Evolutionary conservation across 2,113 vertebrate genomes (phyloP).

Genomic region (Pteruthius melanotis): DNA sequence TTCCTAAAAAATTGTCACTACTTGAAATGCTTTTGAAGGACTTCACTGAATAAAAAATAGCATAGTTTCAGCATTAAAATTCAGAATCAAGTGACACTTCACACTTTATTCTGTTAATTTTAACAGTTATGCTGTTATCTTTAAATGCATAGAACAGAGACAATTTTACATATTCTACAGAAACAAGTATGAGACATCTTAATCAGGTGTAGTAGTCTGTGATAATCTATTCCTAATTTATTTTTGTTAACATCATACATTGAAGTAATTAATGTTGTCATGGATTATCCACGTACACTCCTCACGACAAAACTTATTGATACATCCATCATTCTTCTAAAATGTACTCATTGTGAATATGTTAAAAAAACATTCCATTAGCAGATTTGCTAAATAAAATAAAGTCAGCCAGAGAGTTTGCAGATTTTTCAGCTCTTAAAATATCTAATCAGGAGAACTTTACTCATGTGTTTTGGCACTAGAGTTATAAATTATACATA

Average conservation of each 20-base stretch:
- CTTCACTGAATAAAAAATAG: conserved; percentile 43
- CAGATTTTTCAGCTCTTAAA: conserved; percentile 43
- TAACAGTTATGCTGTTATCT: conserved; percentile 42
- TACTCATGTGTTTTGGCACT: conserved; percentile 42
- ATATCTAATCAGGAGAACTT: conserved; percentile 40
- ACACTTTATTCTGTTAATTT: conserved; percentile 68
- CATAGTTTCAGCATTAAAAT: conserved; percentile 50
- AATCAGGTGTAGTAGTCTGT: conserved; percentile 55
- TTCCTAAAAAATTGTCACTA: neutral
- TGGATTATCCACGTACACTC: neutral
- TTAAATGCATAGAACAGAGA: conserved; percentile 23
- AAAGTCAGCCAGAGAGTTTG: conserved; percentile 29
- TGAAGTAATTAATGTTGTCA: neutral
- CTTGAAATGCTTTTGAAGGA: conserved; percentile 28
- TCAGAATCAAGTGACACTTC: conserved; percentile 60
- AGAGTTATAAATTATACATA: conserved; percentile 66
- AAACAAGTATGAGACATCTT: conserved; percentile 49
- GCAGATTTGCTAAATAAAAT: conserved; percentile 39
- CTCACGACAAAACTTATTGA: neutral
- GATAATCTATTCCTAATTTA: conserved; percentile 30
- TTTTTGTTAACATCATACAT: conserved; percentile 19
- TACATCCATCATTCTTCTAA: neutral
- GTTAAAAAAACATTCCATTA: neutral
- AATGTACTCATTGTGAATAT: neutral
- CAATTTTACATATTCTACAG: conserved; percentile 28